phyloP scores from a whole-genome alignment of 2,113 vertebrate genomes.

The Alosa alosa region DNA sequence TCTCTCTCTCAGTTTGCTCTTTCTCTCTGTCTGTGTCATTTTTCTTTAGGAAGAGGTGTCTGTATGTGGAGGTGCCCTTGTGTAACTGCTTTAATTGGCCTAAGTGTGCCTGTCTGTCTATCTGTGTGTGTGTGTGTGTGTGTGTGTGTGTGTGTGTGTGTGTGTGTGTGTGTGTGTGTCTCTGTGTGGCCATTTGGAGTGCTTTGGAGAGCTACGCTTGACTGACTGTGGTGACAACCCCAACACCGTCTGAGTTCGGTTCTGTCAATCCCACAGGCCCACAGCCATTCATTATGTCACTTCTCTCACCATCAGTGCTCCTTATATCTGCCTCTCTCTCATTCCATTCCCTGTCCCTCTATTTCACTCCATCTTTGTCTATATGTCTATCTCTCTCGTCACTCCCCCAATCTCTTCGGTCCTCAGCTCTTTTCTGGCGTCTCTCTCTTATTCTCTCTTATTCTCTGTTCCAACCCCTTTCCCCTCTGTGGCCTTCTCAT shows the following conservation, averaged over 20 bases:
- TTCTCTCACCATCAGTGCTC: neutral
- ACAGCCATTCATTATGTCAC: constrained; percentile 6
- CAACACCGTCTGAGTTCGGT: neutral
- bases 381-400: neutral
- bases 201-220: neutral
- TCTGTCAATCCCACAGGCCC: neutral
- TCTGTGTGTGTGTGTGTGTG: neutral
- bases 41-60: too few relatives aligned
- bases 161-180: neutral
- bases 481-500: neutral
- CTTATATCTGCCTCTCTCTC: neutral
- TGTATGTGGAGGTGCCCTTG: neutral
- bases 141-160: neutral
- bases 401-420: neutral
- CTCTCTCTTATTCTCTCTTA: too few relatives aligned
- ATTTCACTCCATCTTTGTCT: neutral
- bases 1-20: too few relatives aligned
- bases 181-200: neutral
- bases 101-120: neutral
- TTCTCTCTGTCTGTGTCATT: too few relatives aligned
- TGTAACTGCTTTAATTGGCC: neutral
- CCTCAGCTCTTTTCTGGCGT: neutral
- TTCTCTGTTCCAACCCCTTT: neutral
- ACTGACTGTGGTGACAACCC: neutral
- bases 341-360: neutral